Conservation (phyloP, 2,113 vertebrate species). For the Balaenoptera acutorostrata region DNA sequence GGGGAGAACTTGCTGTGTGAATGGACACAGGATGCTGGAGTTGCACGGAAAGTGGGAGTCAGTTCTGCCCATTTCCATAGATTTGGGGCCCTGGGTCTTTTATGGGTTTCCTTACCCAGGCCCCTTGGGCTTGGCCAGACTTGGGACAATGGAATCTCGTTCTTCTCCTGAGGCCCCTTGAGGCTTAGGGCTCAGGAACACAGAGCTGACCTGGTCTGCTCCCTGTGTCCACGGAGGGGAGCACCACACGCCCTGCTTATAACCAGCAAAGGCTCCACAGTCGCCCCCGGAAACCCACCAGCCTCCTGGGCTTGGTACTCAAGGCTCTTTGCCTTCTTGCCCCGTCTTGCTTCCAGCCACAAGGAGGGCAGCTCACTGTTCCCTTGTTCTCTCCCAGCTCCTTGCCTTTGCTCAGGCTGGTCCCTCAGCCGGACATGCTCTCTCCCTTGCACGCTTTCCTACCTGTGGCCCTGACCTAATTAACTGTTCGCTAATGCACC, state of each 20-base stretch:
- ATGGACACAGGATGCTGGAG: background rate
- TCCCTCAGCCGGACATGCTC: background rate
- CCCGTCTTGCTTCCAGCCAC: background rate
- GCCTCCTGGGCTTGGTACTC: background rate
- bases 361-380: background rate
- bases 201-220: background rate
- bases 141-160: background rate
- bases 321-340: background rate
- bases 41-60: too few species aligned
- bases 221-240: accelerated
- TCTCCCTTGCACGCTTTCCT: background rate
- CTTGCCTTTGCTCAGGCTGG: background rate
- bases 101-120: background rate
- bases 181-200: background rate
- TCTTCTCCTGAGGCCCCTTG: background rate
- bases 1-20: background rate
- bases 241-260: background rate
- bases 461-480: background rate
- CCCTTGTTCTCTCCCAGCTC: background rate
- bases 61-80: background rate
- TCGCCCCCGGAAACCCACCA: accelerated
- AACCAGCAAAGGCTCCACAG: accelerated
- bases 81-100: background rate
- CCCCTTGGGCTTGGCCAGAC: background rate
- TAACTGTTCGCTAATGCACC: background rate